phyloP scores from a whole-genome alignment of 1,140 invertebrate genomes.

The Cotesia typhae region DNA sequence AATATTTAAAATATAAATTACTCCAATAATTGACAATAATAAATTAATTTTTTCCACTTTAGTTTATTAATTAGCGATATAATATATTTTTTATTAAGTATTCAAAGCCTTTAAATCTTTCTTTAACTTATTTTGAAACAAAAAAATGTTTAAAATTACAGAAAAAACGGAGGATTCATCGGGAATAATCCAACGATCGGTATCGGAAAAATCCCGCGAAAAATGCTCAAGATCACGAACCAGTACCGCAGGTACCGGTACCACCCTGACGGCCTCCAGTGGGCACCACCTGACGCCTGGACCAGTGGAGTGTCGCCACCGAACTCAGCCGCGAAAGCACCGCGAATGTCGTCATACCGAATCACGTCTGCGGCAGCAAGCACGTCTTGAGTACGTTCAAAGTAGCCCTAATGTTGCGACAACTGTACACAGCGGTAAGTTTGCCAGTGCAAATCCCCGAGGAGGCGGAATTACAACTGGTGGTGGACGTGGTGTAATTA shows the following conservation, averaged over 20 bases:
- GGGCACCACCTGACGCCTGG: constrained; percentile 33
- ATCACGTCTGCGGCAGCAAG: constrained; percentile 63
- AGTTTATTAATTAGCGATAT: too few relatives aligned
- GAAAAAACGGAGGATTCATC: constrained; percentile 60
- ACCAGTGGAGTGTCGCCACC: constrained; percentile 57
- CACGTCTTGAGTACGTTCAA: constrained; percentile 69
- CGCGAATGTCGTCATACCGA: constrained; percentile 57
- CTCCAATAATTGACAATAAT: too few relatives aligned
- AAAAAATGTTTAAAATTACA: constrained; percentile 40
- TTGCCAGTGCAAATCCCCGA: constrained; percentile 53
- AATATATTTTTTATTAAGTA: too few relatives aligned
- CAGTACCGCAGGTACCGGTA: not conserved
- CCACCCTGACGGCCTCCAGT: too few relatives aligned
- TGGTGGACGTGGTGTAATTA: constrained; percentile 25
- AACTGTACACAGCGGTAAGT: constrained; percentile 58
- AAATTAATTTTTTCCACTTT: too few relatives aligned
- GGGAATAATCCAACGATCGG: constrained; percentile 65
- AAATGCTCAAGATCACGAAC: constrained; percentile 43
- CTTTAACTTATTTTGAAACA: constrained; percentile 6
- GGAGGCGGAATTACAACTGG: constrained; percentile 40
- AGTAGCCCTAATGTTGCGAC: constrained; percentile 71
- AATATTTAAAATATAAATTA: too few relatives aligned
- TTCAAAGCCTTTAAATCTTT: not conserved
- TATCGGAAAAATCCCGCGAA: constrained; percentile 65
- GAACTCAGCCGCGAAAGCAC: constrained; percentile 47